Evolutionary conservation across 2,888 invertebrate species (phyloP).

Genomic region (Caprella mutica): DNA sequence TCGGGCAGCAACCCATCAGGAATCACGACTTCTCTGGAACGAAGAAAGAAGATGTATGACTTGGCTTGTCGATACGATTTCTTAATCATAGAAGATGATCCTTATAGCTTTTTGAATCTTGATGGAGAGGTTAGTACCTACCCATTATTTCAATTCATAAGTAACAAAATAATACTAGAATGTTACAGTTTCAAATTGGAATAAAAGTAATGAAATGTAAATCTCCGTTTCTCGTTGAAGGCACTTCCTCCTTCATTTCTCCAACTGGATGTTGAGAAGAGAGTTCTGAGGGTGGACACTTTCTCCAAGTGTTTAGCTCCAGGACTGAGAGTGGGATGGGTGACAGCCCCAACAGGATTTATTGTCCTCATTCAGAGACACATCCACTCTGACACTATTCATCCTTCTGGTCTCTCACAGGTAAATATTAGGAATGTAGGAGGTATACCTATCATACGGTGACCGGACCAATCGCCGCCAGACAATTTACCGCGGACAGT

Average conservation of each 20-base stretch:
- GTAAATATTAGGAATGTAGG: too few relatives aligned
- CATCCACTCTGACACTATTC: slow-evolving; percentile 56
- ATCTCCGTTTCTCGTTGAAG: too few relatives aligned
- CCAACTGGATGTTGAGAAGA: slow-evolving; percentile 60
- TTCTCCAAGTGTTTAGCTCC: slow-evolving; percentile 61
- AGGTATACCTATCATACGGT: too few relatives aligned
- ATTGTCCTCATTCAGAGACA: slow-evolving; percentile 55
- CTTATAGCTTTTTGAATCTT: slow-evolving; percentile 67
- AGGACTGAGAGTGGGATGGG: slow-evolving; percentile 59
- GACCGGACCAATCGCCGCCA: too few relatives aligned
- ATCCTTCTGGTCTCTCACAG: slow-evolving; percentile 53
- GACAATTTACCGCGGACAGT: too few relatives aligned
- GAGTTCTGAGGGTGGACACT: slow-evolving; percentile 65
- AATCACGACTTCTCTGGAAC: slow-evolving; percentile 52
- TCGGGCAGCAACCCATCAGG: slow-evolving; percentile 55
- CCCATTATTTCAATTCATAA: not conserved
- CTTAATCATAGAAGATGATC: slow-evolving; percentile 68
- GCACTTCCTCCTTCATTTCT: slow-evolving; percentile 51
- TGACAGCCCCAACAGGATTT: slow-evolving; percentile 57
- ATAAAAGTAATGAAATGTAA: too few relatives aligned
- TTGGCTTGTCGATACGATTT: slow-evolving; percentile 53
- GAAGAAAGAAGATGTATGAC: slow-evolving; percentile 58
- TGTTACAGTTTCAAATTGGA: too few relatives aligned
- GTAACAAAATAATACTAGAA: too few relatives aligned
- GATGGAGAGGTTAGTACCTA: slow-evolving; percentile 46